Conservation (phyloP, 2,888 invertebrate species). For the Monoplex corrugatus region DNA sequence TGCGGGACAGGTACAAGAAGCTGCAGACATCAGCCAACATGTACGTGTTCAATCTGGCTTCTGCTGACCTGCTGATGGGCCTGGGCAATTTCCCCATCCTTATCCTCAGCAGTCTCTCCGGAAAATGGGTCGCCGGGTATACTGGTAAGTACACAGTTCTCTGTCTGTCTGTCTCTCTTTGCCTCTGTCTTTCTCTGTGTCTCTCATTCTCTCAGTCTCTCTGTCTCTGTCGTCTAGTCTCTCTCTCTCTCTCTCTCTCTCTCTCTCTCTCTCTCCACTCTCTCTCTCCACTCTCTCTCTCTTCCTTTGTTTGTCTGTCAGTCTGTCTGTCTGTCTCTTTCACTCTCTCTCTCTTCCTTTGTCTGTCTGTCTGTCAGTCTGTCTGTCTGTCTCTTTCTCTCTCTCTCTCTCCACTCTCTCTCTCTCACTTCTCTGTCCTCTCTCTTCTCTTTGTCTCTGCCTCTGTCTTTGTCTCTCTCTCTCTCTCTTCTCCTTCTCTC, state of each 20-base stretch:
- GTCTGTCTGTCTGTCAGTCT: neutral
- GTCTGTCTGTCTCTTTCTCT: neutral
- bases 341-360: neutral
- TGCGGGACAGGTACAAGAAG: conserved; percentile 59
- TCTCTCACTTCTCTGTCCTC: too few species aligned
- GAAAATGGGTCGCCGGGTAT: conserved; percentile 33
- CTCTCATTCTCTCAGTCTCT: conserved; percentile 14
- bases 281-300: neutral
- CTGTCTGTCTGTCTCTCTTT: neutral
- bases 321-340: neutral
- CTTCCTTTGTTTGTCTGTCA: neutral
- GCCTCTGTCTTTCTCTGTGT: neutral
- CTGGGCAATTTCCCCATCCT: conserved; percentile 63
- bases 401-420: neutral
- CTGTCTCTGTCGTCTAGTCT: neutral
- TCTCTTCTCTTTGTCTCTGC: too few species aligned
- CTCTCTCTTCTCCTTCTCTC: too few species aligned
- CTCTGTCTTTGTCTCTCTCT: too few species aligned
- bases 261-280: neutral
- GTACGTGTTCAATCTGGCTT: conserved; percentile 63
- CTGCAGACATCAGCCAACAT: conserved; percentile 63
- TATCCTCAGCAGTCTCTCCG: conserved; percentile 37
- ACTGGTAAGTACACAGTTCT: neutral
- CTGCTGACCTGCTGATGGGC: conserved; percentile 61
- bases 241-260: too few species aligned